Conservation (phyloP, 2,797 vertebrate species). For the Mus minutoides region DNA sequence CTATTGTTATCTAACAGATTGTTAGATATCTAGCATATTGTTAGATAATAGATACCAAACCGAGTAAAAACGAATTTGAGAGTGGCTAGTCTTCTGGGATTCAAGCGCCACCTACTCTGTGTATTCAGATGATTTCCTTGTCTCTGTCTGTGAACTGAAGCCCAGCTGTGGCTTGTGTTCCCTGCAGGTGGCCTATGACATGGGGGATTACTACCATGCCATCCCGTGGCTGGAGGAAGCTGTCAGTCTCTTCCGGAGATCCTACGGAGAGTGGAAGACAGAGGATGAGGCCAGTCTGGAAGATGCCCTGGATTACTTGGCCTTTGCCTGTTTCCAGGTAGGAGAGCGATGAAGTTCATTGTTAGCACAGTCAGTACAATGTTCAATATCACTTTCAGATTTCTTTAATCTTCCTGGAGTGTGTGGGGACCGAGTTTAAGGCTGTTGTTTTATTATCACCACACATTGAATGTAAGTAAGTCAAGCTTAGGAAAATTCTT, state of each 20-base stretch:
- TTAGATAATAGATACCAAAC: slow-evolving; percentile 4
- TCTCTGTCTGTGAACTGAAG: neutral
- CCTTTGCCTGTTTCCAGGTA: slow-evolving; percentile 97
- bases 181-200: slow-evolving; percentile 94
- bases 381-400: slow-evolving; percentile 7
- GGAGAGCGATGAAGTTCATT: neutral
- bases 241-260: slow-evolving; percentile 91
- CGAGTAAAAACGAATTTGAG: slow-evolving; percentile 39
- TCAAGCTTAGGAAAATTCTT: neutral
- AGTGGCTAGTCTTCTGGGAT: slow-evolving; percentile 26
- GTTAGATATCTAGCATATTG: too few relatives aligned
- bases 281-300: slow-evolving; percentile 93
- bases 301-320: slow-evolving; percentile 95
- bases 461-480: neutral
- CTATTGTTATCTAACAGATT: neutral
- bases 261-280: slow-evolving; percentile 89
- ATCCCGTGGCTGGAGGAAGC: slow-evolving; percentile 96
- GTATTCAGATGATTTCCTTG: neutral
- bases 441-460: slow-evolving; percentile 51
- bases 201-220: slow-evolving; percentile 95
- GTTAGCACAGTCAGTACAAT: neutral
- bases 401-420: slow-evolving; percentile 45
- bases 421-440: neutral
- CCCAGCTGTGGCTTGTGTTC: neutral
- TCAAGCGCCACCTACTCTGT: neutral